Percentiles rank a stretch among this genome's conserved stretches.
These are phyloP conservation scores for Meghimatium bilineatum DNA, from an alignment of 2,888 invertebrate genomes.

Conservation along the genomic window DNA sequence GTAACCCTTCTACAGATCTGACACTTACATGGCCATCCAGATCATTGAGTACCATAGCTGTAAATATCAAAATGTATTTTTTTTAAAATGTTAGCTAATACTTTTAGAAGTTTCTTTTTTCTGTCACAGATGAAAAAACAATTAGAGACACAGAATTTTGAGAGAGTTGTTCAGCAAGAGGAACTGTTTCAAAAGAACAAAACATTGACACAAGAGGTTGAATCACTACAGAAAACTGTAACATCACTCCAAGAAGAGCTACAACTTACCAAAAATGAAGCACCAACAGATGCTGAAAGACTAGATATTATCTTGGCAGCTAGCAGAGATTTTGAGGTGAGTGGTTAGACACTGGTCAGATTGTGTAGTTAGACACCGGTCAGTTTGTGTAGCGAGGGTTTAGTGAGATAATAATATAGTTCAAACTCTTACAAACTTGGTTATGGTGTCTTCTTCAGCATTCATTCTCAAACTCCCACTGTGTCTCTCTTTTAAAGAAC, in stretches of 20 bases:
- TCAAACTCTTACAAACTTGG: too few relatives aligned
- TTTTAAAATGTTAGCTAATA: too few relatives aligned
- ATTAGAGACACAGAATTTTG: slow-evolving; percentile 38
- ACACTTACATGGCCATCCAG: too few relatives aligned
- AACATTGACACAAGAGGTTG: slow-evolving; percentile 51
- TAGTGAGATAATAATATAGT: too few relatives aligned
- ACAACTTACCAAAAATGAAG: slow-evolving; percentile 5
- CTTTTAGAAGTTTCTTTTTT: not conserved
- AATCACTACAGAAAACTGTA: slow-evolving; percentile 43
- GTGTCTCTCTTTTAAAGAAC: too few relatives aligned
- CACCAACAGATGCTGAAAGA: slow-evolving; percentile 36
- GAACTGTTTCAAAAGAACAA: slow-evolving; percentile 57
- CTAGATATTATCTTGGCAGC: slow-evolving; percentile 36
- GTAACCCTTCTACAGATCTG: too few relatives aligned
- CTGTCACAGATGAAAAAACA: slow-evolving; percentile 47
- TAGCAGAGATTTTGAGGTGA: slow-evolving; percentile 42
- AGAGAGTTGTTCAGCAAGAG: slow-evolving; percentile 55
- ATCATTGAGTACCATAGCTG: too few relatives aligned
- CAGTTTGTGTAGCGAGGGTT: too few relatives aligned
- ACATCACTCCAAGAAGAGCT: slow-evolving; percentile 33
- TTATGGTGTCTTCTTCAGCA: too few relatives aligned
- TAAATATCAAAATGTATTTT: too few relatives aligned
- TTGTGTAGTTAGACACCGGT: too few relatives aligned
- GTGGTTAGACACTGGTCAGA: not conserved
- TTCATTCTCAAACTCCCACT: too few relatives aligned